Evolutionary conservation across 2,113 vertebrate genomes (phyloP), one percentile per base, ranked within the genome.

Genomic region (Hemicordylus capensis): DNA sequence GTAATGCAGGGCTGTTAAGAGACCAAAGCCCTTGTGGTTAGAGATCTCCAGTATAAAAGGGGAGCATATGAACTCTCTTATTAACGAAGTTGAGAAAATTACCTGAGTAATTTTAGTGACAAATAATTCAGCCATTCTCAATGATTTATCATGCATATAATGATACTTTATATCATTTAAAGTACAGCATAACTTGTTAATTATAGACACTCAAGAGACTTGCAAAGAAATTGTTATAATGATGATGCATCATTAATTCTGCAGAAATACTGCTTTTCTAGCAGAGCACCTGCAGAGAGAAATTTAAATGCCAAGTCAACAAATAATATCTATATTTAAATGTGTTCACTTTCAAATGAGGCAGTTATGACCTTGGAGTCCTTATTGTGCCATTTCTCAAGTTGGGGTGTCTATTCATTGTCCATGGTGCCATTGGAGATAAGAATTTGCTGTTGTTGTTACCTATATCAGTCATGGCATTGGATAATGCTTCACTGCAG

Each of bases 71-170:
- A 96, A 96, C 95, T 83, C 80, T 91, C 93, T 91, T 89, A 93
- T 95, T 96, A 96, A 80, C 89, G 89, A 95, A 93, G 81, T 94
- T 96, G 89, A 92, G 88, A 89, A 94, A 95, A 96, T 96, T 95
- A 93, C 94, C 93, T 95, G 89, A 54, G 83, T 95, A 95, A 95
- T 96, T 95, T 92, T 93, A 92, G 80, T 92, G 91, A 89, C 90
- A 96, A 96, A 95, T 94, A 96, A 95, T 94, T 93, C 91, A 93
- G 93, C 92, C 90, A 94, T 94, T 93, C 93, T 84, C 90, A 95
- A 94, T 95, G 0, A 95, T 94, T 95, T 96, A 93, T 93, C 92
- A 86, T 89, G 63, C 82, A 79, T 93, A 84, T 93, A 96, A 96
- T 95, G 92, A 92, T 92, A 94, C 92, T 96, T 95, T 95, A 91